Evolutionary conservation across 2,888 invertebrate genomes (phyloP).

Genomic region (Argyresthia albistria): DNA sequence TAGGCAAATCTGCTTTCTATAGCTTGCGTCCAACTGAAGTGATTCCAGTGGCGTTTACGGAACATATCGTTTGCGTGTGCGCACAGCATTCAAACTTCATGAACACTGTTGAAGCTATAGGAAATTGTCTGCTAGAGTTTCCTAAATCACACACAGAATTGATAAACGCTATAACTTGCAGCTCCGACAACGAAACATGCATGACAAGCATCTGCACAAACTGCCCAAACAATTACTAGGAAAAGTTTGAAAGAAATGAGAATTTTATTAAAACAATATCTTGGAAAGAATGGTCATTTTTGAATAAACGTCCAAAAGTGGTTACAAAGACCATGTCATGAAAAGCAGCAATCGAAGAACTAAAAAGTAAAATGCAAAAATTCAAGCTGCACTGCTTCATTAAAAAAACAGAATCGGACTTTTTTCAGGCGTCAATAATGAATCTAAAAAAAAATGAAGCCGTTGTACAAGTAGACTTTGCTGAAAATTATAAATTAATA

Average conservation of each 20-base stretch:
- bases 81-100: conserved; percentile 5
- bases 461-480: not conserved
- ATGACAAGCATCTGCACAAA: conserved; percentile 6
- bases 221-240: conserved; percentile 5
- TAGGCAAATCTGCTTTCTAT: conserved; percentile 7
- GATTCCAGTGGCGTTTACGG: not conserved
- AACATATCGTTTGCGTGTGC: conserved; percentile 3
- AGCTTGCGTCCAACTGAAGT: conserved; percentile 4
- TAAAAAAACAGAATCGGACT: conserved; percentile 4
- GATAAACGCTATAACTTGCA: conserved; percentile 5
- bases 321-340: conserved; percentile 5
- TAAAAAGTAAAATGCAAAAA: conserved; percentile 5
- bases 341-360: not conserved
- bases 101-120: conserved; percentile 1
- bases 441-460: conserved; percentile 5
- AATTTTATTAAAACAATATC: conserved; percentile 1
- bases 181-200: conserved; percentile 6
- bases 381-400: conserved; percentile 3
- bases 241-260: conserved; percentile 3
- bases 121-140: conserved; percentile 6
- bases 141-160: conserved; percentile 6
- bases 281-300: conserved; percentile 5
- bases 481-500: too few species aligned
- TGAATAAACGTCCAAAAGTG: conserved; percentile 4
- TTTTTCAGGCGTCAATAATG: conserved; percentile 4